phyloP scores from a whole-genome alignment of 1,140 invertebrate species.

The Macrobrachium nipponense region DNA sequence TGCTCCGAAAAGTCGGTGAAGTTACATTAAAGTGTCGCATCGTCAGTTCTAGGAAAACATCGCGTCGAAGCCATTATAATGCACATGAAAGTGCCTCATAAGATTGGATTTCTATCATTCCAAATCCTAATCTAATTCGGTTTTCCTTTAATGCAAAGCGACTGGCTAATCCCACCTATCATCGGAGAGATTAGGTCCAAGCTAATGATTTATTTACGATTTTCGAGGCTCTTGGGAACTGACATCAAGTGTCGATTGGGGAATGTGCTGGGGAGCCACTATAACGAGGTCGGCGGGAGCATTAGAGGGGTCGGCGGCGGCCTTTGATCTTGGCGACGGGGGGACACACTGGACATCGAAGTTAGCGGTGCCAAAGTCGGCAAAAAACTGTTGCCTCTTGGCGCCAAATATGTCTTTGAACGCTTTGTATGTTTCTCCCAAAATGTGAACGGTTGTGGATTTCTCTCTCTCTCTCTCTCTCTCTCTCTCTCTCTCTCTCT shows the following conservation, averaged over 20 bases:
- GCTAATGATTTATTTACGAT: no score
- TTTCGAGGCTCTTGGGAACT: neutral
- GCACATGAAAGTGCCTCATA: no score
- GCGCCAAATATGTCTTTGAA: conserved; percentile 21
- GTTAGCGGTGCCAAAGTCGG: neutral
- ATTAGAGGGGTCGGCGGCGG: neutral
- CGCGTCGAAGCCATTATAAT: no score
- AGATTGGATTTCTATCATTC: no score
- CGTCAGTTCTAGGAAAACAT: no score
- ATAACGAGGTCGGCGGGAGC: conserved; percentile 1
- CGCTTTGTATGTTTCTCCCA: conserved; percentile 10
- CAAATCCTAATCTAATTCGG: no score
- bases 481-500: neutral
- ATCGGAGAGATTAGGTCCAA: no score
- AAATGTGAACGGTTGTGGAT: no score
- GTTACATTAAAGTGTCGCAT: no score
- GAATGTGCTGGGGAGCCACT: neutral
- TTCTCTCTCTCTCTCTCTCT: neutral
- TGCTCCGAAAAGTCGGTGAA: no score
- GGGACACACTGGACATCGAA: conserved; percentile 14
- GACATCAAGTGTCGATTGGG: neutral
- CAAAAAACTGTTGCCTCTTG: neutral
- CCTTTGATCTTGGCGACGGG: neutral
- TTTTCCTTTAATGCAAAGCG: no score
- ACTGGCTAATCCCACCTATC: no score